phyloP scores from a whole-genome alignment of 2,113 vertebrate genomes.

The Regulus satrapa region DNA sequence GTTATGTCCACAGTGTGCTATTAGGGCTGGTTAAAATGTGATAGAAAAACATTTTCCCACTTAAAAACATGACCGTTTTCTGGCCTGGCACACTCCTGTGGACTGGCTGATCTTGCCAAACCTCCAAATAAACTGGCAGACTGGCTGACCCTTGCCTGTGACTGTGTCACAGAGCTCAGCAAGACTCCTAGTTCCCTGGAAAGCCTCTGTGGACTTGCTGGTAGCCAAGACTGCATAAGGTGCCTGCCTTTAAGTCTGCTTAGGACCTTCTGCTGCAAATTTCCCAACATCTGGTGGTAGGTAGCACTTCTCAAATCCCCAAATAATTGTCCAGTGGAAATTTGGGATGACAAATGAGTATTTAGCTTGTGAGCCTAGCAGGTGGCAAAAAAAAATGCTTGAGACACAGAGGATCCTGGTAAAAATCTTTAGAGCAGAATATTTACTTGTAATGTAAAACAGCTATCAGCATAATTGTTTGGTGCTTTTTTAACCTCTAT shows the following conservation, averaged over 20 bases:
- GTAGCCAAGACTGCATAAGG: background rate
- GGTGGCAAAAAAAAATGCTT: background rate
- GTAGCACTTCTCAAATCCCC: background rate
- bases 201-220: background rate
- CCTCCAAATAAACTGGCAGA: background rate
- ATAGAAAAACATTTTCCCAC: background rate
- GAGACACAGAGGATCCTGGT: background rate
- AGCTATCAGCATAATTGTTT: background rate
- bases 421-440: background rate
- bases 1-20: background rate
- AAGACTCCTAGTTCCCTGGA: background rate
- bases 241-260: background rate
- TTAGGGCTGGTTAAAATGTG: background rate
- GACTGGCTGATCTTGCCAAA: background rate
- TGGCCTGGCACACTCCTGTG: background rate
- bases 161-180: background rate
- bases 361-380: background rate
- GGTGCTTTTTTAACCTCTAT: rapidly evolving
- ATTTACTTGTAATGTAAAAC: background rate
- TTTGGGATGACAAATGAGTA: background rate
- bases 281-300: background rate
- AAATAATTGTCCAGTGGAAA: background rate
- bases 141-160: background rate
- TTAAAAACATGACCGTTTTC: rapidly evolving
- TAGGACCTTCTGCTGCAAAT: background rate